Conservation (phyloP, 2,888 invertebrate genomes). For the Sycophila texana region DNA sequence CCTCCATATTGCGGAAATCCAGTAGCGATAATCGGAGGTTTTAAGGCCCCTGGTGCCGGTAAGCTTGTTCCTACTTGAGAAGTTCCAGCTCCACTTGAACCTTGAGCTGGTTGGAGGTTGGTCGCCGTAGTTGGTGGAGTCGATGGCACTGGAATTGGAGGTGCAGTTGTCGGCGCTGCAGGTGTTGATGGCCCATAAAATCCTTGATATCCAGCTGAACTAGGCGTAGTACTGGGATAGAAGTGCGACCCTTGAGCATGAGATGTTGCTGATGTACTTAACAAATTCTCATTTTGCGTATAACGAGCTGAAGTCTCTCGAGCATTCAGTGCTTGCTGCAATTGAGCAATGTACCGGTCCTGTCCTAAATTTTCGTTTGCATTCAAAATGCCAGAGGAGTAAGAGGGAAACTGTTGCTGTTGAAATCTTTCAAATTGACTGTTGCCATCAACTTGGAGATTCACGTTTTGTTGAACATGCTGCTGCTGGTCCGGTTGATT, state of each 20-base stretch:
- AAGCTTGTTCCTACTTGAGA: constrained; percentile 57
- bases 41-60: constrained; percentile 48
- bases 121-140: constrained; percentile 18
- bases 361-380: constrained; percentile 66
- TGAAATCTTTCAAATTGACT: constrained; percentile 52
- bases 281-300: constrained; percentile 63
- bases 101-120: constrained; percentile 57
- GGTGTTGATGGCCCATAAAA: constrained; percentile 36
- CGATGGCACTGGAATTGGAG: constrained; percentile 11
- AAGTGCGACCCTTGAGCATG: constrained; percentile 4
- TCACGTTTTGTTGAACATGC: constrained; percentile 58
- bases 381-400: constrained; percentile 68
- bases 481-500: constrained; percentile 59
- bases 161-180: constrained; percentile 1
- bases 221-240: neutral
- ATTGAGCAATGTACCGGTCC: constrained; percentile 68
- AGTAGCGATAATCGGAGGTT: constrained; percentile 24
- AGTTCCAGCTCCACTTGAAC: constrained; percentile 58
- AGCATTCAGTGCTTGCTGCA: constrained; percentile 65
- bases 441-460: constrained; percentile 17
- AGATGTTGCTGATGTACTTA: neutral
- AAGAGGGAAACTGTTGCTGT: constrained; percentile 63
- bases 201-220: constrained; percentile 24
- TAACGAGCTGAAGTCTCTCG: constrained; percentile 61
- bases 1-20: constrained; percentile 66